These are phyloP conservation scores for Pseudochirops corinnae DNA, from an alignment of 2,797 vertebrate genomes.

Conservation along the genomic window DNA sequence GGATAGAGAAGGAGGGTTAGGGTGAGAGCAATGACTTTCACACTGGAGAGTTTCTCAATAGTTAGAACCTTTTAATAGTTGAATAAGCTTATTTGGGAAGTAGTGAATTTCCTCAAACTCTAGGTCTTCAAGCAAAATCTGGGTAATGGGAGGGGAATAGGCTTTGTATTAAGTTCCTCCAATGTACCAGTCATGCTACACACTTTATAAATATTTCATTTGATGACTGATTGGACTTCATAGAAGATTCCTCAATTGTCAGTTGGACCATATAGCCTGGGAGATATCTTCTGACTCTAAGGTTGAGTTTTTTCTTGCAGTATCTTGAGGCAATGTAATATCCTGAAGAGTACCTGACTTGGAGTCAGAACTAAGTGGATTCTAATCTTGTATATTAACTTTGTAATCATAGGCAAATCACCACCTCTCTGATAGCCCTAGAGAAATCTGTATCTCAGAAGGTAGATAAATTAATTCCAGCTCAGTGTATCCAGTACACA, in stretches of 20 bases:
- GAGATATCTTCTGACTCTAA: background rate
- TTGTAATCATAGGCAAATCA: background rate
- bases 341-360: background rate
- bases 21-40: background rate
- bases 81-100: background rate
- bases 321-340: background rate
- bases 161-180: background rate
- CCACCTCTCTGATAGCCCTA: background rate
- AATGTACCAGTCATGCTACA: background rate
- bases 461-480: background rate
- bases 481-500: background rate
- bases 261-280: background rate
- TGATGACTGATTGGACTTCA: background rate
- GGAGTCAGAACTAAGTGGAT: background rate
- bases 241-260: background rate
- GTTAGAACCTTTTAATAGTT: background rate
- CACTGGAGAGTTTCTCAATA: background rate
- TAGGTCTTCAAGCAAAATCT: background rate
- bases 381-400: background rate
- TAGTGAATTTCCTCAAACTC: background rate
- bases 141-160: background rate
- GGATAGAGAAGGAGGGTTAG: background rate
- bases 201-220: background rate
- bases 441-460: background rate
- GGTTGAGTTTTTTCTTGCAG: background rate